Base-by-base conservation (phyloP, 1,140 invertebrate genomes). In the Spodoptera frugiperda region DNA sequence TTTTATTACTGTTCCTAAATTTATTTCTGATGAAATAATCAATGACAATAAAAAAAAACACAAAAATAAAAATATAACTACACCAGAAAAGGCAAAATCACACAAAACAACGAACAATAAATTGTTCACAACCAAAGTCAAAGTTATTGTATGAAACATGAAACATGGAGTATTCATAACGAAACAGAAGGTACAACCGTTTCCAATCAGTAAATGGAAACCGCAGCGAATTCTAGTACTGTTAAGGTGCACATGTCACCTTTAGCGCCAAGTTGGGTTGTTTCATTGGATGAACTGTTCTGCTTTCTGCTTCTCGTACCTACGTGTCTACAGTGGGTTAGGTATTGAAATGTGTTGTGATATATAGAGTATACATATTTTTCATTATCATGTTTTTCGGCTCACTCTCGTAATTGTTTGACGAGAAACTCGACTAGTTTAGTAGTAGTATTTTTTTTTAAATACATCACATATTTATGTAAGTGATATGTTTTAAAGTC, bases 231-330 rank as follows among this genome's bases (percentile, higher is more conserved):
- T 75, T 80, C 15, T 53, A 70, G 76, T 78, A 49, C 79, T 76
- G 77, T 76, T 79, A 79, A 80, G 81, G 82, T 83, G 77, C 77
- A 82, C 78, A 78, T 84, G 78, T 84, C 82, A 84, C 77, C 80
- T 80, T 79, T 78, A 81, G 78, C 73, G 76, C 68, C 72, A 78
- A 84, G 82, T 84, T 81, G 72, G 51, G 63, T 46, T 51, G 17
- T 80, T 82, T 57, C 54, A 21, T 70, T 71, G 65, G 82, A 19
- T 54, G 39, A 48, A 46, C 3, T 3, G 12, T 30, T n/a, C 15
- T 17, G 39, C 3, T n/a, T 63, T 33, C n/a, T 12, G 1, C 33
- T 15, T 15, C 33, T 12, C 8, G 6, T 9, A 9, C 15, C 0
- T 12, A 3, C 49, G 67, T 11, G n/a, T 25, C 4, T 39, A 55